Evolutionary conservation across 1,140 invertebrate genomes (phyloP).

Genomic region (Eciton burchellii): DNA sequence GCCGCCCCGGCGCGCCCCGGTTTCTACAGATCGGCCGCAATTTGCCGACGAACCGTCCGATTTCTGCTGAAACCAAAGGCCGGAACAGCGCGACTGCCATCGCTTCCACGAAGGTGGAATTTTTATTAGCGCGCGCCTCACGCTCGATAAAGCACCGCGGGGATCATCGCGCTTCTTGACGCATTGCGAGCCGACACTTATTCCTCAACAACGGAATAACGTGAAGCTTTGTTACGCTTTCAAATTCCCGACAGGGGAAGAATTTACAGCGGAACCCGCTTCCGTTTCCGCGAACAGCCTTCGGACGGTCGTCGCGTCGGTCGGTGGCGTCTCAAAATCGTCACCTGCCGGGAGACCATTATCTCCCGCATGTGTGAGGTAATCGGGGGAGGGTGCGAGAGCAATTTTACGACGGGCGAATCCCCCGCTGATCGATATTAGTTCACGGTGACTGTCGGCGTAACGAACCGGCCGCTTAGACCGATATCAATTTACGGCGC

Average conservation of each 20-base stretch:
- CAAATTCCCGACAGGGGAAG: neutral
- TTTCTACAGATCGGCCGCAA: conserved; percentile 40
- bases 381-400: neutral
- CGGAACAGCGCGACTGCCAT: neutral
- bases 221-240: neutral
- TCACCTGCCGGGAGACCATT: neutral
- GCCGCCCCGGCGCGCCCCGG: neutral
- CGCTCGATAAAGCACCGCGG: neutral
- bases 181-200: no score
- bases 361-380: neutral
- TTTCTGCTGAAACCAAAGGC: conserved; percentile 33
- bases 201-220: no score
- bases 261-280: no score
- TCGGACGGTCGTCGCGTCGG: no score
- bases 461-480: conserved; percentile 18
- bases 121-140: neutral
- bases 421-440: conserved; percentile 37
- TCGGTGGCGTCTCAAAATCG: neutral
- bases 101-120: conserved; percentile 16
- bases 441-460: conserved; percentile 15
- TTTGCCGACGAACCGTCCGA: conserved; percentile 38
- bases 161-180: neutral
- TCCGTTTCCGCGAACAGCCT: no score
- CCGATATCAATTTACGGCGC: conserved; percentile 48
- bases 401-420: conserved; percentile 15